Evolutionary conservation across 2,113 vertebrate species (phyloP).

Genomic region (Hemiscyllium ocellatum): DNA sequence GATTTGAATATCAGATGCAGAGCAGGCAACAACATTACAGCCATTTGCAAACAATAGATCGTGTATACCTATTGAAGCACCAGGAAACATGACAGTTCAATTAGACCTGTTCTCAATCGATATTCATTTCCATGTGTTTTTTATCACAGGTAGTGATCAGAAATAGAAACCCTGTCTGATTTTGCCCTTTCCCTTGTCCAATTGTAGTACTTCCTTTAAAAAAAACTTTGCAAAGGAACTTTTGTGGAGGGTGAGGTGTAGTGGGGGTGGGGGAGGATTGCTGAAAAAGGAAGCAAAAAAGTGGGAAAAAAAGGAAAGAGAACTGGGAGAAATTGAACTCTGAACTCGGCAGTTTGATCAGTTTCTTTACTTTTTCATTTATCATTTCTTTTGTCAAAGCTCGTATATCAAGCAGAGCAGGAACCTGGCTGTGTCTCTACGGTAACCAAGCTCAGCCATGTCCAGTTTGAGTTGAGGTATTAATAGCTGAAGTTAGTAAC

Average conservation of each 20-base stretch:
- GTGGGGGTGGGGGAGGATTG: background rate
- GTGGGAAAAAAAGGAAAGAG: background rate
- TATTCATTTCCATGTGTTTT: background rate
- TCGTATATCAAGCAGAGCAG: constrained; percentile 51
- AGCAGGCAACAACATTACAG: background rate
- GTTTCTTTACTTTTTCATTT: constrained; percentile 51
- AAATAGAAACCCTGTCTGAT: background rate
- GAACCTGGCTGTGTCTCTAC: constrained; percentile 56
- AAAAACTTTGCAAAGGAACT: background rate
- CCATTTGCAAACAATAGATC: background rate
- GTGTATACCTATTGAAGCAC: background rate
- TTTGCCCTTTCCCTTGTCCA: background rate
- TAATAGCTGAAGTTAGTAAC: constrained; percentile 50
- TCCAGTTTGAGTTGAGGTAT: constrained; percentile 57
- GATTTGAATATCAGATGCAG: background rate
- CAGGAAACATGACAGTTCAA: background rate
- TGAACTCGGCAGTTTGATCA: constrained; percentile 44
- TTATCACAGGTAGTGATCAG: background rate
- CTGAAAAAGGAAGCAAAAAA: background rate
- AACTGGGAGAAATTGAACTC: background rate
- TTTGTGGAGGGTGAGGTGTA: no score
- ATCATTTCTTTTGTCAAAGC: constrained; percentile 44
- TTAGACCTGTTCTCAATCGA: background rate
- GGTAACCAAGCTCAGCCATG: constrained; percentile 60
- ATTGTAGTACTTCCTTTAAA: background rate